Percentiles rank a stretch among this genome's conserved stretches.
Evolutionary conservation across 2,888 invertebrate genomes (phyloP).

Genomic region (Melitaea athalia): DNA sequence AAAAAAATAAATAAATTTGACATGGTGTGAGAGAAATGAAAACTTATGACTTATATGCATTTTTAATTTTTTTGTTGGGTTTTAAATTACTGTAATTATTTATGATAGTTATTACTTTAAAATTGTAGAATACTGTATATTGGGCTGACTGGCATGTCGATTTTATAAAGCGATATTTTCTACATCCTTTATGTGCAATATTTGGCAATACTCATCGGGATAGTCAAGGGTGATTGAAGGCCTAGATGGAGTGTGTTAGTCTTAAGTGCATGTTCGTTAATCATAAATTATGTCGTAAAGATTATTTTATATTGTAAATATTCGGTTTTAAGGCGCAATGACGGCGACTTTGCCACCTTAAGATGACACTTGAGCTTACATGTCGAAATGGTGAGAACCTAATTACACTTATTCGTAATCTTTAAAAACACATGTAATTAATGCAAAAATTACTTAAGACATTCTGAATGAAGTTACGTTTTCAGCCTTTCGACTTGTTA

Average conservation of each 20-base stretch:
- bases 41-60: slow-evolving; percentile 25
- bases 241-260: slow-evolving; percentile 60
- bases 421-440: neutral
- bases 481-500: slow-evolving; percentile 21
- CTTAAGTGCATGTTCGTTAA: slow-evolving; percentile 62
- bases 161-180: slow-evolving; percentile 39
- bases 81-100: slow-evolving; percentile 39
- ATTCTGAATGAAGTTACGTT: slow-evolving; percentile 11
- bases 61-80: slow-evolving; percentile 43
- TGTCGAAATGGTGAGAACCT: slow-evolving; percentile 17
- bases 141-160: slow-evolving; percentile 44
- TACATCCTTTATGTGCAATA: slow-evolving; percentile 69
- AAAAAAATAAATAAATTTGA: slow-evolving; percentile 12
- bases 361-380: slow-evolving; percentile 15
- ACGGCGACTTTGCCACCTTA: slow-evolving; percentile 22
- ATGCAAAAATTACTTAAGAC: neutral
- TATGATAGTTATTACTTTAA: slow-evolving; percentile 39
- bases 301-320: slow-evolving; percentile 54
- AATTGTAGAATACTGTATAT: slow-evolving; percentile 43
- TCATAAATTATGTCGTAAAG: slow-evolving; percentile 44
- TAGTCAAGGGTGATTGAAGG: slow-evolving; percentile 61
- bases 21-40: slow-evolving; percentile 19
- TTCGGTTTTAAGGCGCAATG: slow-evolving; percentile 35
- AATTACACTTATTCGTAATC: neutral
- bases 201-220: slow-evolving; percentile 76